Base-by-base conservation (phyloP, 2,888 invertebrate genomes). In the Tinea trinotella region DNA sequence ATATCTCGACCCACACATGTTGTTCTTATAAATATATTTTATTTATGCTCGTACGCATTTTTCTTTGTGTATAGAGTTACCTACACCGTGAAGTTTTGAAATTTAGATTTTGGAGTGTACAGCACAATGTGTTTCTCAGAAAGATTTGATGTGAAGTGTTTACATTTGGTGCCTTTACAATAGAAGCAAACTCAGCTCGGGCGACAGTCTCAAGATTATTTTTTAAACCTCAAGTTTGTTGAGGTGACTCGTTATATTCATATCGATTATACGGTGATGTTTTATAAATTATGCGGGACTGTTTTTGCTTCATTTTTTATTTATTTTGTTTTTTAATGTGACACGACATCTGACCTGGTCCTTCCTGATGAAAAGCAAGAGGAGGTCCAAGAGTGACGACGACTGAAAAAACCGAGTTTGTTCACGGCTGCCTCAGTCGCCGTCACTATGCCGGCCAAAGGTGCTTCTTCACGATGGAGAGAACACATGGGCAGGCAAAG, bases 21-120 rank as follows among this genome's bases (percentile, higher is more conserved):
- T 52, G 52, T 22, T 17, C 17, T 46, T 35, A 30, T 52, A 30
- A 52, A 52, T 52, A 52, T 30, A 34, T 52, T 52, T 35, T 52
- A 52, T 50, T 30, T 52, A 35, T 17, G 52, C 46, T 10, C 46
- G 15, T 46, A 46, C 46, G 46, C 46, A 46, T 46, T 19, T n/a
- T 6, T 46, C 46, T 56, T 57, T 55, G 54, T 56, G 35, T 54
- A 50, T 19, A 40, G 22, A 48, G 56, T 58, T 58, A 59, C 59
- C 64, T 64, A 68, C 66, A 68, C 74, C 71, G 74, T 74, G 74
- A 77, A 73, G 76, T 74, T 77, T 76, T 77, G 80, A 75, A 76
- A 76, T 67, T 66, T 67, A 74, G 67, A 69, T 52, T 52, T 52
- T 52, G 52, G 36, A 52, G 52, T 15, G 52, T 64, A 58, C 22